These are phyloP conservation scores for Cavia porcellus DNA, from an alignment of 2,113 vertebrate species.

Conservation along the genomic window DNA sequence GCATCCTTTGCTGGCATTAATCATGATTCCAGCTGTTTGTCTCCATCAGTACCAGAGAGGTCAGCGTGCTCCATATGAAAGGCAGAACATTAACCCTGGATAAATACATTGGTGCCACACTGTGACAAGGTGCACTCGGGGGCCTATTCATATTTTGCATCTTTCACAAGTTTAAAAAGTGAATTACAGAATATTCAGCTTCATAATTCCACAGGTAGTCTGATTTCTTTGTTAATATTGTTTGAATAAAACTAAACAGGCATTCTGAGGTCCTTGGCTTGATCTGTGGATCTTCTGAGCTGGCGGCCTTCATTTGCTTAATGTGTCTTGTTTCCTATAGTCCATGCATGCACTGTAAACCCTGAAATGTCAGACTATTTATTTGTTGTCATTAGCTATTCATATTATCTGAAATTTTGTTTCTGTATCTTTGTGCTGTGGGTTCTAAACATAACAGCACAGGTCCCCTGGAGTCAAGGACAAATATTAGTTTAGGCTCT, in stretches of 20 bases:
- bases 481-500: no score
- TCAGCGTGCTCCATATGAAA: constrained; percentile 58
- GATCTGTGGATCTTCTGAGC: no score
- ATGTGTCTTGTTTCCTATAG: not conserved
- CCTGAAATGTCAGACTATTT: not conserved
- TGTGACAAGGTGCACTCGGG: not conserved
- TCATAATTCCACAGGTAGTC: not conserved
- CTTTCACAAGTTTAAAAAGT: constrained; percentile 69
- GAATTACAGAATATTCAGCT: not conserved
- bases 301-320: not conserved
- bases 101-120: constrained; percentile 62
- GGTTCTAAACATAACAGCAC: no score
- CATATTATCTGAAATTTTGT: not conserved
- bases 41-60: constrained; percentile 58
- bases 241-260: not conserved
- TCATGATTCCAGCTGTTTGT: constrained; percentile 66
- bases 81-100: constrained; percentile 72
- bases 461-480: not conserved
- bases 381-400: not conserved
- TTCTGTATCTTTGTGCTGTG: not conserved
- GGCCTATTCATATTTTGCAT: constrained; percentile 64
- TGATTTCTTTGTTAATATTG: not conserved
- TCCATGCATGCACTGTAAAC: not conserved
- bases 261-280: not conserved
- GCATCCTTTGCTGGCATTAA: constrained; percentile 67